A percentile compares a stretch with the other conserved stretches of the same genome.
Conservation (phyloP, 2,888 invertebrate genomes). For the Adineta ricciae region DNA sequence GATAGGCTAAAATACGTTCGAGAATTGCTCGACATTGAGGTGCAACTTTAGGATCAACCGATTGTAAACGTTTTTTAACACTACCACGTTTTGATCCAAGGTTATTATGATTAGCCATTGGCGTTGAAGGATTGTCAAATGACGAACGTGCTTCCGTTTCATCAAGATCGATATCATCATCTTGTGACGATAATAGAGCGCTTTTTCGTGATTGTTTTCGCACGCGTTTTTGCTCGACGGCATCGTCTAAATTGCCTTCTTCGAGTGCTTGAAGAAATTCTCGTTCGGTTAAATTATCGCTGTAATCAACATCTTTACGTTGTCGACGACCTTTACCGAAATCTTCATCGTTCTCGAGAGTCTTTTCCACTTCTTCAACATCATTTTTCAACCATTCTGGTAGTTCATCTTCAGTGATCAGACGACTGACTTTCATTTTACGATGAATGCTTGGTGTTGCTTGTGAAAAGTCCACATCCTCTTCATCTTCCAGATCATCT, state of each 20-base stretch:
- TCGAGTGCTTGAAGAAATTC: constrained; percentile 62
- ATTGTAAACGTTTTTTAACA: not conserved
- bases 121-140: constrained; percentile 36
- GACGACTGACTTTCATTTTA: constrained; percentile 49
- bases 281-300: constrained; percentile 88
- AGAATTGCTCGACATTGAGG: constrained; percentile 17
- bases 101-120: not conserved
- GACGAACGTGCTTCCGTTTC: constrained; percentile 33
- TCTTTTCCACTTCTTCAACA: constrained; percentile 52
- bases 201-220: constrained; percentile 34
- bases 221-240: constrained; percentile 44
- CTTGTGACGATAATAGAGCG: not conserved
- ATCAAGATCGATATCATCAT: constrained; percentile 22
- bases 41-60: not conserved
- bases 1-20: constrained; percentile 23
- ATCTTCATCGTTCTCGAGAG: constrained; percentile 67
- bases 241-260: constrained; percentile 52
- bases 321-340: constrained; percentile 82
- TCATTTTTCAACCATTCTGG: constrained; percentile 88
- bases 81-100: not conserved
- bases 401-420: constrained; percentile 84
- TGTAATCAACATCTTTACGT: constrained; percentile 92
- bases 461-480: not conserved
- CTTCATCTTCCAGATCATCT: constrained; percentile 1
- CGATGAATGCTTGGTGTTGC: not conserved